A percentile compares a stretch with the other conserved stretches of the same genome.
Conservation (phyloP, 2,888 invertebrate genomes). For the Drosophila mimica region DNA sequence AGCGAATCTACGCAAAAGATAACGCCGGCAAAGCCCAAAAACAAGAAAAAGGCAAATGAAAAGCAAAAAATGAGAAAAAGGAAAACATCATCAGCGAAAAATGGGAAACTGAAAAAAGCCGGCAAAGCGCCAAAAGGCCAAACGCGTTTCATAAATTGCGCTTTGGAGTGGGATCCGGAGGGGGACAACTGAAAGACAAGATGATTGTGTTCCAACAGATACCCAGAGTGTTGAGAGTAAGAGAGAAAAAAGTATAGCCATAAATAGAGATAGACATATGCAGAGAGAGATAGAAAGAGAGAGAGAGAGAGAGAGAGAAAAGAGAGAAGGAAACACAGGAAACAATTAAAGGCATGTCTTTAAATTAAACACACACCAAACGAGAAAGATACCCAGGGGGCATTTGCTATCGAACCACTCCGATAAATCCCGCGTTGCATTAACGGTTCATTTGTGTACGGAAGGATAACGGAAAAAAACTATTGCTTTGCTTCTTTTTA, state of each 20-base stretch:
- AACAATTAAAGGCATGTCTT: constrained; percentile 1
- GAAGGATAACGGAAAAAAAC: not conserved
- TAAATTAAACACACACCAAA: not conserved
- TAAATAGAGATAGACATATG: not conserved
- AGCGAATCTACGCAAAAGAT: constrained; percentile 60
- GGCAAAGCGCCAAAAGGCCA: constrained; percentile 68
- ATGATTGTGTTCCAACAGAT: constrained; percentile 42
- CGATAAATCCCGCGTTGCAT: not conserved
- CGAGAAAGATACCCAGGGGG: not conserved
- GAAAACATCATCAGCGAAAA: constrained; percentile 23
- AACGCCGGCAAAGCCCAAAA: constrained; percentile 45
- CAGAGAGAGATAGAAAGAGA: not conserved
- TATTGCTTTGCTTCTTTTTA: not conserved
- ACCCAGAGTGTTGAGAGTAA: constrained; percentile 23
- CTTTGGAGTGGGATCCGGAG: constrained; percentile 51
- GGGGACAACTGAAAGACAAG: constrained; percentile 45
- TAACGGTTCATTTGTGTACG: not conserved
- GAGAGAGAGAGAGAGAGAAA: not conserved
- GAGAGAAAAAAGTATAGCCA: not conserved
- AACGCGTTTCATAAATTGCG: constrained; percentile 70
- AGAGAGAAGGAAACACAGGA: not conserved
- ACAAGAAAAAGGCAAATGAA: constrained; percentile 3
- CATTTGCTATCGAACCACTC: not conserved
- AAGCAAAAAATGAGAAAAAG: not conserved
- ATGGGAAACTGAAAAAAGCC: constrained; percentile 2